phyloP scores from a whole-genome alignment of 2,113 vertebrate genomes.

The Hyla sarda region DNA sequence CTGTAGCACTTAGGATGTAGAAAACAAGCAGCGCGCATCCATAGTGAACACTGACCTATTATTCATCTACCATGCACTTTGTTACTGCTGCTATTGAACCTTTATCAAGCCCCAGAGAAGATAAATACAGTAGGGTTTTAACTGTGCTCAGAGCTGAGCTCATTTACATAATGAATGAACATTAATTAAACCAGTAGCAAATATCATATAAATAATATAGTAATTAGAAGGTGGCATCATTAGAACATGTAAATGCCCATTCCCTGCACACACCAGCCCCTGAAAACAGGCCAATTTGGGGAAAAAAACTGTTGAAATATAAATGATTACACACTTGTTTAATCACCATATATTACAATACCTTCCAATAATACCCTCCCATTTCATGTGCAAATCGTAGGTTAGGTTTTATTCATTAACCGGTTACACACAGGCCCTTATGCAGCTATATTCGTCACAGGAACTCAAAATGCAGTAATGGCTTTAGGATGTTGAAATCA shows the following conservation, averaged over 20 bases:
- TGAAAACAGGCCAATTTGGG: background rate
- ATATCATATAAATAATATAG: slow-evolving; percentile 7
- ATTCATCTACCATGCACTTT: background rate
- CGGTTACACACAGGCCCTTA: background rate
- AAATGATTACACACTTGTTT: background rate
- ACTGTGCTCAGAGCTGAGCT: background rate
- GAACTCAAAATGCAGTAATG: too few species aligned
- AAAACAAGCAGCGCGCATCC: background rate
- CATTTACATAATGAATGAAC: background rate
- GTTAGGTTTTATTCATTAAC: background rate
- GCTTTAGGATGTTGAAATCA: too few species aligned
- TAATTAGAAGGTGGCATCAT: background rate
- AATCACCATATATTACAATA: too few species aligned
- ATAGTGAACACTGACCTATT: background rate
- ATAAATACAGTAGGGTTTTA: background rate
- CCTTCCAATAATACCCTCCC: background rate
- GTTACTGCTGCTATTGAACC: background rate
- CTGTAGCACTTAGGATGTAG: background rate
- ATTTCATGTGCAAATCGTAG: background rate
- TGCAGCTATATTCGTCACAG: too few species aligned
- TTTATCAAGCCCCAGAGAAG: background rate
- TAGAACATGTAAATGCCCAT: background rate
- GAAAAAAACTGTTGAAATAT: background rate
- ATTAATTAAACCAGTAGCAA: background rate
- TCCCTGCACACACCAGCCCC: background rate